Percentiles rank a stretch among this genome's conserved stretches.
Evolutionary conservation across 2,888 invertebrate species (phyloP).

Genomic region (Cheilosia vulpina): DNA sequence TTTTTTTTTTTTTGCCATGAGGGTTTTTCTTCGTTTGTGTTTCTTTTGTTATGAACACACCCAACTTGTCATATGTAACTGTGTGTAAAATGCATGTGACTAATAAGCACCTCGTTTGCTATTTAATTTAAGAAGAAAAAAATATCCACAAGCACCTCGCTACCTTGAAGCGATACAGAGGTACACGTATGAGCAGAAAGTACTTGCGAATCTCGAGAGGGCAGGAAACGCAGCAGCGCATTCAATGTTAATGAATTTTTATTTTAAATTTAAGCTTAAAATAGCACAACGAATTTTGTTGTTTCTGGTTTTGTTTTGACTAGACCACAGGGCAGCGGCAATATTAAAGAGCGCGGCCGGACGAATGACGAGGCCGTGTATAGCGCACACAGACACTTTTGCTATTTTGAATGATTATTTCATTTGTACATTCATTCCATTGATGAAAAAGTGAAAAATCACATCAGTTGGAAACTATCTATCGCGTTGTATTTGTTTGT

Average conservation of each 20-base stretch:
- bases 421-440: conserved; percentile 41
- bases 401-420: conserved; percentile 71
- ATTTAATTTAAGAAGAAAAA: conserved; percentile 48
- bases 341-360: neutral
- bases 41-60: conserved; percentile 49
- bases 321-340: conserved; percentile 23
- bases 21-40: conserved; percentile 12
- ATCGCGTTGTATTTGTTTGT: neutral
- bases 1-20: conserved; percentile 27
- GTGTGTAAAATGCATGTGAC: conserved; percentile 57
- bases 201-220: conserved; percentile 1
- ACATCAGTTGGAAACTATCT: conserved; percentile 5
- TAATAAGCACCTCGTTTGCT: conserved; percentile 72
- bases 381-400: conserved; percentile 7
- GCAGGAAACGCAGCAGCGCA: conserved; percentile 51
- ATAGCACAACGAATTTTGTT: conserved; percentile 31
- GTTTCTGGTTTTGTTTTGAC: conserved; percentile 20
- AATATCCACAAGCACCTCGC: conserved; percentile 24
- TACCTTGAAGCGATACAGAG: conserved; percentile 46
- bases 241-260: conserved; percentile 53
- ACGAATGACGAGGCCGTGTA: conserved; percentile 22
- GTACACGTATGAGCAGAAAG: neutral
- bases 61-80: conserved; percentile 24
- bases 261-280: conserved; percentile 48
- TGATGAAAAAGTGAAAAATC: conserved; percentile 35